Percentiles rank a stretch among this genome's conserved stretches.
Evolutionary conservation across 2,797 vertebrate species (phyloP).

Genomic region (Helarctos malayanus): DNA sequence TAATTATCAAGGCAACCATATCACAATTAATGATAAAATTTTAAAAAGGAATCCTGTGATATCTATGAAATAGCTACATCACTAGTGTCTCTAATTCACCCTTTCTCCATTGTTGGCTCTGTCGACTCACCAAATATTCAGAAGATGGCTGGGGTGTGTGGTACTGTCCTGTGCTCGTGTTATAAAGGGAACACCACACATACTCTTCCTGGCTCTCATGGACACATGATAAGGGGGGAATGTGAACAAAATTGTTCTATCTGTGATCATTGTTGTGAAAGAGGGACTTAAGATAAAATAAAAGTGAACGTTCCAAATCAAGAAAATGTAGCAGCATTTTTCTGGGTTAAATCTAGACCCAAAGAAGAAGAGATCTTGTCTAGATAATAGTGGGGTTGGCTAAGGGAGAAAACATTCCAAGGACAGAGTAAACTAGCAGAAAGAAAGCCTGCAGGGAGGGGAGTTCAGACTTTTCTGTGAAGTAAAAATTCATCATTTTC

Average conservation of each 20-base stretch:
- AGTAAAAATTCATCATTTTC: background rate
- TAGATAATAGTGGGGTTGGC: background rate
- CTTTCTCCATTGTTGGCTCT: background rate
- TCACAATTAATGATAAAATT: background rate
- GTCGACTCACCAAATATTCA: background rate
- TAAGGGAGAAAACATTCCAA: background rate
- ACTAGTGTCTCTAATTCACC: accelerated
- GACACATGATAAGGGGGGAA: background rate
- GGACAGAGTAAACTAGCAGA: background rate
- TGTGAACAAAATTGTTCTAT: background rate
- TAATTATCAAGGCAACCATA: background rate
- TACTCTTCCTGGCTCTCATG: background rate
- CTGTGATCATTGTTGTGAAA: background rate
- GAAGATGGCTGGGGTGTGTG: background rate
- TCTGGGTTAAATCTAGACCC: background rate
- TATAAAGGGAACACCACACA: background rate
- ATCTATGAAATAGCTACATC: background rate
- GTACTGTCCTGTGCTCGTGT: background rate
- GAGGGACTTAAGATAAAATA: background rate
- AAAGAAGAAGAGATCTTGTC: background rate
- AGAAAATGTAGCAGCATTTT: background rate
- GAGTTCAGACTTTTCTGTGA: background rate
- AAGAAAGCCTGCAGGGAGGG: background rate
- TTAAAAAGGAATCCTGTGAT: background rate
- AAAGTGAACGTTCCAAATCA: background rate